Base-by-base conservation (phyloP, 37 sponge, comb jelly and placozoan genomes). In the Spongia lamella region DNA sequence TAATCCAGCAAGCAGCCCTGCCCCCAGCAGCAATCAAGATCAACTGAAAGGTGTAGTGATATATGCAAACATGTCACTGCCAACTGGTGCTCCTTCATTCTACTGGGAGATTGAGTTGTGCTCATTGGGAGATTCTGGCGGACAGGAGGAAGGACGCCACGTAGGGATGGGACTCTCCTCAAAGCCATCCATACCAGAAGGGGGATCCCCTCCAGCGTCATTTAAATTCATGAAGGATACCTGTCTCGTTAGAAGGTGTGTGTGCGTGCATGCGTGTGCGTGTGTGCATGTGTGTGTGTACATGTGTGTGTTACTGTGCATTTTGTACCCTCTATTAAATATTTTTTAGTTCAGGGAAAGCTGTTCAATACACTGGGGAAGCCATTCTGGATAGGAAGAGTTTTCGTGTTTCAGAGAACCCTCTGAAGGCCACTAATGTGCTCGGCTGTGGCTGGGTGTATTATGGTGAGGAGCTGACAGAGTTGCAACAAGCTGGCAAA, bases 101-200 rank as follows among this genome's bases (percentile, higher is more conserved):
- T 97, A 97, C 89, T 97, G 89, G 89, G 97, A 97, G 76, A 53
- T 90, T 22, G 92, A 94, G 64, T 53, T 94, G 49, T 74, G 73
- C 34, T 81, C 84, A 17, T 37, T 88, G 13, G 83, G 72, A 0
- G 86, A 86, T 21, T 53, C 81, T 19, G 84, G 85, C 35, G 56
- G 72, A 39, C 47, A 43, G 47, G 47, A 43, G 47, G 82, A 84
- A 24, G 34, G 52, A 0, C 56, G 76, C 25, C 77, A 59, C 21
- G 39, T 82, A n/a, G 68, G 86, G 56, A 82, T 90, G 77, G 93
- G 92, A 1, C 76, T 80, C 77, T 86, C 90, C 73, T 79, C 77
- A 32, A 7, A 35, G 53, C 82, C 86, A 29, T 61, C 63, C 47
- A 78, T 79, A 22, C 91, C 86, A 14, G 22, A 64, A 24, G 84